A percentile compares a stretch with the other conserved stretches of the same genome.
Conservation (phyloP, 2,888 invertebrate genomes). For the Limenitis camilla region DNA sequence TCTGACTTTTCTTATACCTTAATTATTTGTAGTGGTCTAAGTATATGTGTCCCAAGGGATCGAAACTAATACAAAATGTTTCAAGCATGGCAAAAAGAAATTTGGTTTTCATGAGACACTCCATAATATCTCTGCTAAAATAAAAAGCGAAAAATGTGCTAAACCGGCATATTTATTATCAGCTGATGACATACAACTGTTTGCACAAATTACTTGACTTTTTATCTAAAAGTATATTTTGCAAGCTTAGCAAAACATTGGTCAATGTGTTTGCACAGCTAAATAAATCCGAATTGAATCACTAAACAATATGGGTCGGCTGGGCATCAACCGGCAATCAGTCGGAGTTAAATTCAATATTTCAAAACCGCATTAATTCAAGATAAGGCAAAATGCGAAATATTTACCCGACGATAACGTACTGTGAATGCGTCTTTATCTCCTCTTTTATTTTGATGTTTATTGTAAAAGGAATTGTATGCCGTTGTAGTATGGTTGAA, state of each 20-base stretch:
- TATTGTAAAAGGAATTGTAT: slow-evolving; percentile 24
- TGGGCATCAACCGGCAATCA: slow-evolving; percentile 45
- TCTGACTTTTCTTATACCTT: neutral
- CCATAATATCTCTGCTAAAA: too few species aligned
- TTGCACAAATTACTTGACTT: too few species aligned
- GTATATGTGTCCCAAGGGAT: too few species aligned
- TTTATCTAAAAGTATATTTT: too few species aligned
- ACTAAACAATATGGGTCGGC: slow-evolving; percentile 33
- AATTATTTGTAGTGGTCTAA: too few species aligned
- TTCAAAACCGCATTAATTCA: slow-evolving; percentile 60
- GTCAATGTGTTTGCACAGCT: slow-evolving; percentile 4
- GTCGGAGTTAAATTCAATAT: slow-evolving; percentile 50
- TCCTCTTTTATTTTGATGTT: slow-evolving; percentile 36
- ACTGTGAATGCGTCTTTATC: slow-evolving; percentile 68
- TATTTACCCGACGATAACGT: slow-evolving; percentile 68
- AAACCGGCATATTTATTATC: too few species aligned
- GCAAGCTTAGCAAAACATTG: neutral
- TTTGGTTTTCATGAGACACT: too few species aligned
- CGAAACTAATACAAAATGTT: too few species aligned
- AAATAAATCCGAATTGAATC: slow-evolving; percentile 26
- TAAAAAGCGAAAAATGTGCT: too few species aligned
- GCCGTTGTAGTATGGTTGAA: slow-evolving; percentile 34
- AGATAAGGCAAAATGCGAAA: slow-evolving; percentile 65
- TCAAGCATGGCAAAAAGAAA: too few species aligned
- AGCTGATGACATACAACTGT: too few species aligned